phyloP scores from a whole-genome alignment of 2,113 vertebrate species.

The Notothenia coriiceps region DNA sequence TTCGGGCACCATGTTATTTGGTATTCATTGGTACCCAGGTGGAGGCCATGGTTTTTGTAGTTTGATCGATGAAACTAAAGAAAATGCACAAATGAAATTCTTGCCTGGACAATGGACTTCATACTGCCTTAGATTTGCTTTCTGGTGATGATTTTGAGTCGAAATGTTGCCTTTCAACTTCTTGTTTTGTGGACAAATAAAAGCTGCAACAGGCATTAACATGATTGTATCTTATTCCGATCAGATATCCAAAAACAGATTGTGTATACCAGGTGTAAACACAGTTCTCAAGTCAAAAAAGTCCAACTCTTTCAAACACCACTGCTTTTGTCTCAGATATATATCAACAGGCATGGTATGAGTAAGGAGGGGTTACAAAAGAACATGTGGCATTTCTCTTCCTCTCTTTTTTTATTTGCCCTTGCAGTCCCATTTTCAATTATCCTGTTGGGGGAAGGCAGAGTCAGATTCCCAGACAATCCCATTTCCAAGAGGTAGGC shows the following conservation, averaged over 20 bases:
- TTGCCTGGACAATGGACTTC: too few species aligned
- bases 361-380: constrained; percentile 13
- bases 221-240: not conserved
- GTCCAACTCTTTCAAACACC: not conserved
- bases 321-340: constrained; percentile 1
- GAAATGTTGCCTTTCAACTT: too few species aligned
- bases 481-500: constrained; percentile 86
- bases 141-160: too few species aligned
- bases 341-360: constrained; percentile 40
- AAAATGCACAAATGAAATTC: too few species aligned
- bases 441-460: constrained; percentile 66
- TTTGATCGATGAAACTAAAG: too few species aligned
- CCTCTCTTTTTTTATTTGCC: constrained; percentile 47
- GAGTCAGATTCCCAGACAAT: constrained; percentile 75
- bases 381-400: constrained; percentile 55
- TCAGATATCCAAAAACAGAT: not conserved
- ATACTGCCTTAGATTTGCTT: too few species aligned
- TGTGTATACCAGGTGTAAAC: not conserved
- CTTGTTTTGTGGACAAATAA: too few species aligned
- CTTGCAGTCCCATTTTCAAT: constrained; percentile 74
- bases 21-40: too few species aligned
- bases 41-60: too few species aligned
- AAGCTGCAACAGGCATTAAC: too few species aligned
- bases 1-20: too few species aligned
- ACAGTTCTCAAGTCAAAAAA: not conserved